Percentiles rank a stretch among this genome's conserved stretches.
Conservation (phyloP, 2,113 vertebrate genomes). For the Austrofundulus limnaeus region DNA sequence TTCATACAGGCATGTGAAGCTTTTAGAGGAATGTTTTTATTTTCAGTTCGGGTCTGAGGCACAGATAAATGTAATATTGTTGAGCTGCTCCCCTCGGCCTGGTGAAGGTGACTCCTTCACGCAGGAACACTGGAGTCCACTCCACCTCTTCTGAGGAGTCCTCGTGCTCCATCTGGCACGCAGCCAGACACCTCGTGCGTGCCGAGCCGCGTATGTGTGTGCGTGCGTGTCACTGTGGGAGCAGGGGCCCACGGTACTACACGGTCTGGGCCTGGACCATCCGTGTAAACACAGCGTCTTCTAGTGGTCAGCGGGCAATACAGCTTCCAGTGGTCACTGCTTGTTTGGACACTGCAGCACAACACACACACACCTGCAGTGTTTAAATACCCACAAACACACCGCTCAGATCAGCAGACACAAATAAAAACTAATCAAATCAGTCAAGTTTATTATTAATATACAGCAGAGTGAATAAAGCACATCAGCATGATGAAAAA, state of each 20-base stretch:
- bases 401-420: too few relatives aligned
- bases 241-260: constrained; percentile 72
- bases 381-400: constrained; percentile 36
- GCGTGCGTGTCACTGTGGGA: constrained; percentile 71
- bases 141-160: constrained; percentile 88
- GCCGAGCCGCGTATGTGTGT: constrained; percentile 39
- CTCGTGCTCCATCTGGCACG: constrained; percentile 81
- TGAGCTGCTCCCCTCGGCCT: too few relatives aligned
- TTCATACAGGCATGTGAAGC: too few relatives aligned
- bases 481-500: too few relatives aligned
- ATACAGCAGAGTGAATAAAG: constrained; percentile 36
- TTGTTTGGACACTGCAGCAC: constrained; percentile 63
- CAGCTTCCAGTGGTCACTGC: constrained; percentile 60
- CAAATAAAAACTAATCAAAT: constrained; percentile 17
- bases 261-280: constrained; percentile 66
- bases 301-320: constrained; percentile 72
- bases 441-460: constrained; percentile 72
- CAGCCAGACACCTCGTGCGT: constrained; percentile 88
- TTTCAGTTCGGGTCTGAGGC: too few relatives aligned
- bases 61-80: too few relatives aligned
- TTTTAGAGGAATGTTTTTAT: background rate
- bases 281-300: constrained; percentile 71
- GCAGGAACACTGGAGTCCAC: constrained; percentile 75
- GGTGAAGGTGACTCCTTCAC: constrained; percentile 70
- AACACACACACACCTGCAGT: constrained; percentile 28